phyloP scores from a whole-genome alignment of 2,797 vertebrate species.

The Clarias laeviceps region DNA sequence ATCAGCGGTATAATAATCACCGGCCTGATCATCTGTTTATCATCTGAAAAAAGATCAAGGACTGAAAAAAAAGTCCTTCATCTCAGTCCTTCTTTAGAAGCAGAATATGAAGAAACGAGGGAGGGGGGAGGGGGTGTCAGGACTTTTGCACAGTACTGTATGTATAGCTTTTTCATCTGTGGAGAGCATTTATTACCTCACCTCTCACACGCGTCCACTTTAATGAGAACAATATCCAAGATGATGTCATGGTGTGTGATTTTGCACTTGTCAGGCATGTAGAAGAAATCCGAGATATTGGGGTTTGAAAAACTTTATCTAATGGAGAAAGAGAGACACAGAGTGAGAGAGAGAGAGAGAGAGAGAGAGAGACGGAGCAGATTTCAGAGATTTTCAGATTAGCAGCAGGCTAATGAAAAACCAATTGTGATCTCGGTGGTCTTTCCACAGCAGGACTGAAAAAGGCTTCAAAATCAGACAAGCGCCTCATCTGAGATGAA shows the following conservation, averaged over 20 bases:
- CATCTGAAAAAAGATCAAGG: too few species aligned
- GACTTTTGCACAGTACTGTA: too few species aligned
- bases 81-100: too few species aligned
- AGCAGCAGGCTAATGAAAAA: conserved; percentile 61
- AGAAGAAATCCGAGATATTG: not conserved
- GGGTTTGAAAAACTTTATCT: not conserved
- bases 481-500: conserved; percentile 73
- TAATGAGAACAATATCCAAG: not conserved
- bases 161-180: not conserved
- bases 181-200: not conserved
- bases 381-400: conserved; percentile 58
- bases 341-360: not conserved
- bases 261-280: not conserved
- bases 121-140: too few species aligned
- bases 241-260: not conserved
- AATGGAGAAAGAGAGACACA: not conserved
- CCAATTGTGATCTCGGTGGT: conserved; percentile 65
- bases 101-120: too few species aligned
- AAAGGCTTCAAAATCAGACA: conserved; percentile 72
- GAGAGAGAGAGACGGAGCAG: not conserved
- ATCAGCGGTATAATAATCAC: too few species aligned
- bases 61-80: too few species aligned
- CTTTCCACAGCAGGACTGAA: conserved; percentile 72
- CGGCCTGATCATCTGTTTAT: too few species aligned
- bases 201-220: not conserved